Percentiles rank a stretch among this genome's conserved stretches.
Conservation (phyloP, 2,888 invertebrate genomes). For the Diplazon laetatorius region DNA sequence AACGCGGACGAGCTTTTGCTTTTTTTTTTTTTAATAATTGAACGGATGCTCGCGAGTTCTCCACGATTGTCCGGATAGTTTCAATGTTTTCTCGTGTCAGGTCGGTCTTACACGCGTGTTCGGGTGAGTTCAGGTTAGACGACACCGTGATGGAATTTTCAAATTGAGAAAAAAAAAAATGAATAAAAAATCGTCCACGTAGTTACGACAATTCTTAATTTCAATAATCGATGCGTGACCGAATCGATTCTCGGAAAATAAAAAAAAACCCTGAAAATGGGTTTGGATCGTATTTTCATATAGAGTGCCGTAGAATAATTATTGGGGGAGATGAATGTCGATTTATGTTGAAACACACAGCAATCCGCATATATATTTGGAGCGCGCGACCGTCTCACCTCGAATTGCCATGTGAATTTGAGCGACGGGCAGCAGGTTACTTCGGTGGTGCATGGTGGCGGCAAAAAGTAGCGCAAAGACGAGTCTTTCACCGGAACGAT, state of each 20-base stretch:
- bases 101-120: neutral
- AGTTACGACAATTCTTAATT: no score
- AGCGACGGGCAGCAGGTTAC: neutral
- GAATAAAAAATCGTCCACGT: neutral
- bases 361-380: no score
- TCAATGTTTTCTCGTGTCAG: neutral
- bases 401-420: neutral
- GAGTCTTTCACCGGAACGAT: conserved; percentile 67
- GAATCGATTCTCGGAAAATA: no score
- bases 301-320: no score
- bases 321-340: no score
- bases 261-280: no score
- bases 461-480: conserved; percentile 17
- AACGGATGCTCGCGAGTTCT: conserved; percentile 12
- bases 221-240: no score
- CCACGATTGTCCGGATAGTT: neutral
- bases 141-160: neutral
- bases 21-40: conserved; percentile 33
- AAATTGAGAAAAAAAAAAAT: neutral
- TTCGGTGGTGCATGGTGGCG: conserved; percentile 17
- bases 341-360: no score
- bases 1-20: neutral
- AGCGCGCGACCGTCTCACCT: neutral
- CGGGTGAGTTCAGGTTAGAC: neutral
- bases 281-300: no score